phyloP scores from a whole-genome alignment of 2,113 vertebrate genomes.

The Opisthocomus hoazin region DNA sequence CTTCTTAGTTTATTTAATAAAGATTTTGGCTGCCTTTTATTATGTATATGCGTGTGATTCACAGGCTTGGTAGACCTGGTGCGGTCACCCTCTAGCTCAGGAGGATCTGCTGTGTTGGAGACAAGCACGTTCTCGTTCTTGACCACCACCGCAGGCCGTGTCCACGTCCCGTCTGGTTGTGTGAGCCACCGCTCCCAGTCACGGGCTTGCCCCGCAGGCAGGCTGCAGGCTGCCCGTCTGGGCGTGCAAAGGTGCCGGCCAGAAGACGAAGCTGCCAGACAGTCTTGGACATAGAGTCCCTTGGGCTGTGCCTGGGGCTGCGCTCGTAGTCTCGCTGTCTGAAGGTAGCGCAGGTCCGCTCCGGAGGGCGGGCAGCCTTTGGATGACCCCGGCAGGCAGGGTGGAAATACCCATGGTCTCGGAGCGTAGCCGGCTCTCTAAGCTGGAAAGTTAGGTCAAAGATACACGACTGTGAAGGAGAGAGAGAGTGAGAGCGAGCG shows the following conservation, averaged over 20 bases:
- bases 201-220: neutral
- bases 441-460: neutral
- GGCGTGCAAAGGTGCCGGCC: neutral
- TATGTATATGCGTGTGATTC: neutral
- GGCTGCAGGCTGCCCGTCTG: neutral
- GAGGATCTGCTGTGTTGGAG: neutral
- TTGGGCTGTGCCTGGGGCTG: neutral
- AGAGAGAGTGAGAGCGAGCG: neutral
- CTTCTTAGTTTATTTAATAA: neutral
- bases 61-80: neutral
- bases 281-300: neutral
- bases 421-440: neutral
- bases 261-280: neutral
- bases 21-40: neutral
- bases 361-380: neutral
- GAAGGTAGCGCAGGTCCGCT: neutral
- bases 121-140: neutral
- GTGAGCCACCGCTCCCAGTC: neutral
- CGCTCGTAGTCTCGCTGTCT: neutral
- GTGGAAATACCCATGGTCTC: neutral
- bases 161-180: neutral
- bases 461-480: rapidly evolving
- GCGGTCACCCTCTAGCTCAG: neutral
- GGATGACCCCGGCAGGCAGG: neutral
- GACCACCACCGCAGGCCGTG: neutral